phyloP scores from a whole-genome alignment of 2,797 vertebrate genomes.

The Poliocrania exsul region DNA sequence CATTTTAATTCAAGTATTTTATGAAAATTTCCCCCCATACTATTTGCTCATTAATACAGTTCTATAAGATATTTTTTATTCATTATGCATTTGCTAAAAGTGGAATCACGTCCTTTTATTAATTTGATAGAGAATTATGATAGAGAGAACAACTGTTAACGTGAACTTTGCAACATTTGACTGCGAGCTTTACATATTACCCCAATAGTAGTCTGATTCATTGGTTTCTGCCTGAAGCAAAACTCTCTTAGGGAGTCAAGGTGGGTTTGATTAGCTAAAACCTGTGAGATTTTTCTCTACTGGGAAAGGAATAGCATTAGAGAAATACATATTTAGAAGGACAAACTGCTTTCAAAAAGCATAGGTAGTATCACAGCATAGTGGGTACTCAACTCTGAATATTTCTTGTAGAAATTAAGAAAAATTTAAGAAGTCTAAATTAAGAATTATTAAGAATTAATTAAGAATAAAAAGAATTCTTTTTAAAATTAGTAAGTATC shows the following conservation, averaged over 20 bases:
- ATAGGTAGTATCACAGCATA: neutral
- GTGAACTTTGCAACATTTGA: neutral
- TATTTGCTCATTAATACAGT: neutral
- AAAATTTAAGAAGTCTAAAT: neutral
- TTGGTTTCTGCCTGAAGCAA: neutral
- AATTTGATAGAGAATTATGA: neutral
- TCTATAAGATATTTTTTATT: neutral
- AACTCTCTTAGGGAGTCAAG: neutral
- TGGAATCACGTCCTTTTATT: neutral
- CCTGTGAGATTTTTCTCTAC: neutral
- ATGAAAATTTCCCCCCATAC: neutral
- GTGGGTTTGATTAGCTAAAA: neutral
- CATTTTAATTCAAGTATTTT: neutral
- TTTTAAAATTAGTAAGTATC: neutral
- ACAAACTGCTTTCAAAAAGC: neutral
- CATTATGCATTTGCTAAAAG: neutral
- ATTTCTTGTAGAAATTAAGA: neutral
- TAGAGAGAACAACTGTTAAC: neutral
- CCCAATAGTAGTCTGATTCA: neutral
- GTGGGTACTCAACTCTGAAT: neutral
- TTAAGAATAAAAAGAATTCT: neutral
- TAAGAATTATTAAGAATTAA: neutral
- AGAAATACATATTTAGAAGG: neutral
- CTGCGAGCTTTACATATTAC: neutral
- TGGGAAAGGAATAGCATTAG: neutral